Conservation (phyloP, 2,888 invertebrate species). For the Abrostola tripartita region DNA sequence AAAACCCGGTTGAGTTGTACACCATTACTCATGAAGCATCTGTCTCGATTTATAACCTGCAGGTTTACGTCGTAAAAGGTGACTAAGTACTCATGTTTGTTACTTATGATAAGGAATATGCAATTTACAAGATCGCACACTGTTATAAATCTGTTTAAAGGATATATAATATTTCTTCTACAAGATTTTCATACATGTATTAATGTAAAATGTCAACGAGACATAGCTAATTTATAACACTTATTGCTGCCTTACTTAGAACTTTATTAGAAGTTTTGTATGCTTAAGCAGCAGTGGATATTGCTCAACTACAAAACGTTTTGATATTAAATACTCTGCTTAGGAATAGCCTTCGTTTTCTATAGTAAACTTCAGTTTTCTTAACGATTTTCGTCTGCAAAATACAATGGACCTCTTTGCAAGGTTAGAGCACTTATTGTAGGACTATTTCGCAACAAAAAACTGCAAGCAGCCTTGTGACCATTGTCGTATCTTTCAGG, state of each 20-base stretch:
- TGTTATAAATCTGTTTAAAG: conserved; percentile 16
- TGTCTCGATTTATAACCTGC: conserved; percentile 37
- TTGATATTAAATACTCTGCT: not conserved
- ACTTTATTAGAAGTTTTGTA: not conserved
- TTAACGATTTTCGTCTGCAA: not conserved
- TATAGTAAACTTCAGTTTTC: no score
- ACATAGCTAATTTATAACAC: not conserved
- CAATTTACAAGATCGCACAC: conserved; percentile 13
- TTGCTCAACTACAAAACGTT: not conserved
- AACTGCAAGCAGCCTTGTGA: conserved; percentile 30
- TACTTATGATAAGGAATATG: conserved; percentile 26
- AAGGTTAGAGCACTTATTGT: not conserved
- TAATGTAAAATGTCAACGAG: not conserved
- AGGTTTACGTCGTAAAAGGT: conserved; percentile 34
- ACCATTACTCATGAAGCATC: conserved; percentile 41
- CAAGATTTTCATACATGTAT: no score
- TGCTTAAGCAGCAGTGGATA: not conserved
- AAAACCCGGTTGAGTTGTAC: conserved; percentile 23
- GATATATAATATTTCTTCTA: no score
- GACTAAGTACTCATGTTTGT: conserved; percentile 39
- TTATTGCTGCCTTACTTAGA: not conserved
- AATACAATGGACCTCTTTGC: not conserved
- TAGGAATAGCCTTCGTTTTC: no score
- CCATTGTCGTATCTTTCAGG: conserved; percentile 38
- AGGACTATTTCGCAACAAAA: conserved; percentile 2